A percentile compares a stretch with the other conserved stretches of the same genome.
phyloP scores from a whole-genome alignment of 2,113 vertebrate genomes.

The Anarhynchus alexandrinus region DNA sequence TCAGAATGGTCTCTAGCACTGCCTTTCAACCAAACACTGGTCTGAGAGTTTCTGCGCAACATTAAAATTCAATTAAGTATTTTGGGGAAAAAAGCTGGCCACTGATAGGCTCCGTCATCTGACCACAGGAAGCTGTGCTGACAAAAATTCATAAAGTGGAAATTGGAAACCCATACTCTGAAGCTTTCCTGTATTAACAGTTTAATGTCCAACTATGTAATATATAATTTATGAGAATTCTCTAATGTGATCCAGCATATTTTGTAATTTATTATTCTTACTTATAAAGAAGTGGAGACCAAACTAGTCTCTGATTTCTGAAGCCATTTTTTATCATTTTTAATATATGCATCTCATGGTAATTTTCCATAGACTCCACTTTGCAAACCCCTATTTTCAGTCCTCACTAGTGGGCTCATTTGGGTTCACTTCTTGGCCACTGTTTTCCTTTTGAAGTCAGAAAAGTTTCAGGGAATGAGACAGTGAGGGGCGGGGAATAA shows the following conservation, averaged over 20 bases:
- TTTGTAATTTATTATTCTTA: background rate
- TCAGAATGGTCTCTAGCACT: background rate
- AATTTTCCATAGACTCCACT: background rate
- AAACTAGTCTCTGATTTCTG: background rate
- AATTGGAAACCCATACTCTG: constrained; percentile 26
- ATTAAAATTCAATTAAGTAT: constrained; percentile 21
- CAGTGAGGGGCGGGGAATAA: background rate
- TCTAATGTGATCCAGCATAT: background rate
- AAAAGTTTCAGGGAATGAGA: background rate
- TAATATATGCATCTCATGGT: background rate
- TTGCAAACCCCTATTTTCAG: background rate
- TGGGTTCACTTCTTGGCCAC: background rate
- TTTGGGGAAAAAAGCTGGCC: background rate
- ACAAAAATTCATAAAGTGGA: constrained; percentile 53
- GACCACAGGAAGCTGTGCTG: constrained; percentile 47
- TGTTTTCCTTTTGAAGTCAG: background rate
- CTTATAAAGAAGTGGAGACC: background rate
- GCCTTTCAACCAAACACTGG: background rate
- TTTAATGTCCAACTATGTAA: background rate
- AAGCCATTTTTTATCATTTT: background rate
- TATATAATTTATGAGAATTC: constrained; percentile 6
- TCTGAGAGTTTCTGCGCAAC: background rate
- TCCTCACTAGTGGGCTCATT: background rate
- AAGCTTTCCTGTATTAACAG: constrained; percentile 24
- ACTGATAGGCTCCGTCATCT: constrained; percentile 13